Evolutionary conservation across 2,888 invertebrate genomes (phyloP).

Genomic region (Mesopsocus fuscifrons): DNA sequence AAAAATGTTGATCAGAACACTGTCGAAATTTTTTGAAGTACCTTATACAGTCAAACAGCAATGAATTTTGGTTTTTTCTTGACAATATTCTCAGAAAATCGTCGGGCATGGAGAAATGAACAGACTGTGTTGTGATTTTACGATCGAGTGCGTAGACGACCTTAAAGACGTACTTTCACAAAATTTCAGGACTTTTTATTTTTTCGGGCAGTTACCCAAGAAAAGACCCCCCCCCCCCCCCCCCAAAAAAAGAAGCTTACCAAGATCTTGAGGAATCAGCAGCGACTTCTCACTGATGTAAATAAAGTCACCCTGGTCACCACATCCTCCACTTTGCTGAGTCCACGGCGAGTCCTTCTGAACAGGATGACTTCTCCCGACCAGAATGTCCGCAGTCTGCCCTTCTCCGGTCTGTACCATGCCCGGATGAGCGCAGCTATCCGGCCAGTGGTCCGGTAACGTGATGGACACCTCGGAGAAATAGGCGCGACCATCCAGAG

Average conservation of each 20-base stretch:
- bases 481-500: slow-evolving; percentile 34
- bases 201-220: too few species aligned
- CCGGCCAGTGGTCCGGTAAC: slow-evolving; percentile 38
- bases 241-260: slow-evolving; percentile 17
- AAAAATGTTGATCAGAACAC: slow-evolving; percentile 1
- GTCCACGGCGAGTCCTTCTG: slow-evolving; percentile 36
- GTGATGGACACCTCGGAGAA: slow-evolving; percentile 36
- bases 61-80: too few species aligned
- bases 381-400: slow-evolving; percentile 33
- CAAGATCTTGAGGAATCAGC: slow-evolving; percentile 22
- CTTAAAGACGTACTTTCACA: too few species aligned
- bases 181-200: too few species aligned
- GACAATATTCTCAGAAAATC: too few species aligned
- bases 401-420: slow-evolving; percentile 21
- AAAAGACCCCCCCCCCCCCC: too few species aligned
- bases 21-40: too few species aligned
- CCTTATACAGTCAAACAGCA: too few species aligned
- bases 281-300: slow-evolving; percentile 29
- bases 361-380: slow-evolving; percentile 30
- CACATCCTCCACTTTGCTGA: slow-evolving; percentile 39
- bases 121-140: not conserved
- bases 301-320: slow-evolving; percentile 36
- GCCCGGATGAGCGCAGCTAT: slow-evolving; percentile 24
- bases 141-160: not conserved
- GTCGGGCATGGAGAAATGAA: slow-evolving; percentile 9